phyloP scores from a whole-genome alignment of 2,797 vertebrate genomes.

The Oreonectes daqikongensis region DNA sequence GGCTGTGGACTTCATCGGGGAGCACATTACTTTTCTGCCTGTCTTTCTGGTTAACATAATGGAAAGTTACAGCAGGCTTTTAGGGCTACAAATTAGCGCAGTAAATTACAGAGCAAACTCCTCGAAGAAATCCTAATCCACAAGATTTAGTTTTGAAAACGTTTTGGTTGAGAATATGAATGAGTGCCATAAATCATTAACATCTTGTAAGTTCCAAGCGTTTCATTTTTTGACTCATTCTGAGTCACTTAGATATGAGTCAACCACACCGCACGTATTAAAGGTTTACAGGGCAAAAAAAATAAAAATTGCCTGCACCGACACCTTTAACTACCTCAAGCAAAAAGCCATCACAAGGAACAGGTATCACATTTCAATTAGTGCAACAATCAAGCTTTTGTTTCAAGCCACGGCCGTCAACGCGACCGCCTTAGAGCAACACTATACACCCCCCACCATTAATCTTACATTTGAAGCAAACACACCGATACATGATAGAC shows the following conservation, averaged over 20 bases:
- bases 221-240: constrained; percentile 11
- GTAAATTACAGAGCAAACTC: neutral
- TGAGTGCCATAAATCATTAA: constrained; percentile 32
- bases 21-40: constrained; percentile 7
- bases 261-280: constrained; percentile 5
- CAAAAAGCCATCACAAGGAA: constrained; percentile 54
- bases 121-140: neutral
- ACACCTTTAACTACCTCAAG: constrained; percentile 51
- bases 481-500: constrained; percentile 42
- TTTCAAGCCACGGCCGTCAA: constrained; percentile 67
- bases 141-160: constrained; percentile 7
- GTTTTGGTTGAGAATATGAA: constrained; percentile 14
- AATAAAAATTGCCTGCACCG: constrained; percentile 20
- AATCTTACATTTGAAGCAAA: constrained; percentile 61
- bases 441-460: constrained; percentile 56
- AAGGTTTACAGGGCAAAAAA: constrained; percentile 29
- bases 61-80: constrained; percentile 20
- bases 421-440: constrained; percentile 56
- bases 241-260: constrained; percentile 22
- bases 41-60: constrained; percentile 8
- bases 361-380: constrained; percentile 75
- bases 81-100: constrained; percentile 11
- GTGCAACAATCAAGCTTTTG: constrained; percentile 70
- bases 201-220: neutral
- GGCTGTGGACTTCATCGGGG: constrained; percentile 18